Evolutionary conservation across 1,140 invertebrate genomes (phyloP).

Genomic region (Musca vetustissima): DNA sequence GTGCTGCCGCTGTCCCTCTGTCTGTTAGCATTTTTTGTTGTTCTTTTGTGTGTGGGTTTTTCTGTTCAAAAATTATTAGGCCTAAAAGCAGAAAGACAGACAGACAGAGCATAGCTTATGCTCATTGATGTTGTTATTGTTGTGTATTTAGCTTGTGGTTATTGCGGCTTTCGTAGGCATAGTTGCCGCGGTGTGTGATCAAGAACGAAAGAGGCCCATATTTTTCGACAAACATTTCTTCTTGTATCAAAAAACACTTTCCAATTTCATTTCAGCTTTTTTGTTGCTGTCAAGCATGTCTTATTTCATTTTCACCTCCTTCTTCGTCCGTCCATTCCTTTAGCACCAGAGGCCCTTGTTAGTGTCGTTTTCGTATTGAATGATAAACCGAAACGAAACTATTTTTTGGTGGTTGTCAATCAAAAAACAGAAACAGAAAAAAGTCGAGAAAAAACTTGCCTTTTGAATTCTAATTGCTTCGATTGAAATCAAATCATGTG

Average conservation of each 20-base stretch:
- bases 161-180: neutral
- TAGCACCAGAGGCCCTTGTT: no score
- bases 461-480: no score
- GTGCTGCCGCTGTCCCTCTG: neutral
- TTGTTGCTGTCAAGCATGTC: no score
- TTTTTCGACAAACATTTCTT: conserved; percentile 7
- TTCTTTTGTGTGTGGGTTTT: neutral
- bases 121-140: neutral
- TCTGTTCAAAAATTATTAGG: conserved; percentile 2
- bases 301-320: no score
- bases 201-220: conserved; percentile 2
- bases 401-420: no score
- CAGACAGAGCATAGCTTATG: neutral
- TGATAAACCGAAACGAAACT: no score
- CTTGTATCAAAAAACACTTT: conserved; percentile 13
- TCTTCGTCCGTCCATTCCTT: no score
- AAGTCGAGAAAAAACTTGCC: no score
- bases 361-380: no score
- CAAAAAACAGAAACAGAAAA: no score
- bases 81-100: neutral
- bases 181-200: neutral
- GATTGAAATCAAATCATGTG: no score
- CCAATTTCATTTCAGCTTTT: conserved; percentile 1
- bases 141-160: neutral
- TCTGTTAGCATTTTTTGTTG: conserved; percentile 11